A percentile compares a stretch with the other conserved stretches of the same genome.
These are phyloP conservation scores for Brachionus asplanchnoidis DNA, from an alignment of 1,140 invertebrate genomes.

Conservation along the genomic window DNA sequence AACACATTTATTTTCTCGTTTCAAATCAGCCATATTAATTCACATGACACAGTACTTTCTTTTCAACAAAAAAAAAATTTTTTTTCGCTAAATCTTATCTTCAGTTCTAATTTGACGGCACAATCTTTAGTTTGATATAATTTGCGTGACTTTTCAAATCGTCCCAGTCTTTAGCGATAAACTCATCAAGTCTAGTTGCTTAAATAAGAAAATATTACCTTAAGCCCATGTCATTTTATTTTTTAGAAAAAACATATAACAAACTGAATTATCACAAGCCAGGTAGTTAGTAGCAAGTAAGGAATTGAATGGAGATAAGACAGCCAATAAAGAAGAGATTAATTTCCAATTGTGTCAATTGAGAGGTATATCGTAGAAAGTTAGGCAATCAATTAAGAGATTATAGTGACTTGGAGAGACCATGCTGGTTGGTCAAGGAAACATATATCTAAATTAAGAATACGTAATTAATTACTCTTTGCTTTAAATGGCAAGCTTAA, in stretches of 20 bases:
- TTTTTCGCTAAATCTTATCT: background rate
- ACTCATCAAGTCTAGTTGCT: background rate
- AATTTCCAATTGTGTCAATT: background rate
- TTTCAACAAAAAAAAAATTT: background rate
- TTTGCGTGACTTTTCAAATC: background rate
- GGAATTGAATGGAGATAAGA: background rate
- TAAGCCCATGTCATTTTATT: background rate
- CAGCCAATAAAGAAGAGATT: background rate
- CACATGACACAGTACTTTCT: too few relatives aligned
- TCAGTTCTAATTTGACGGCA: background rate
- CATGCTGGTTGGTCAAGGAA: background rate
- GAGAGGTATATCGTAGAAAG: background rate
- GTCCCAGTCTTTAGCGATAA: background rate
- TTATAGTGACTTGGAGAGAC: background rate
- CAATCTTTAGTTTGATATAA: background rate
- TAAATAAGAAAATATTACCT: background rate
- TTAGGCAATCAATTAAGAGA: background rate
- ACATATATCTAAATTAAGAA: background rate
- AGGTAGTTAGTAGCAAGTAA: background rate
- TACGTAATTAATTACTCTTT: slow-evolving; percentile 24
- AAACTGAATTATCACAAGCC: background rate
- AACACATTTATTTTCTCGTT: too few relatives aligned
- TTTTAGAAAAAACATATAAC: background rate
- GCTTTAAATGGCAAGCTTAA: slow-evolving; percentile 1
- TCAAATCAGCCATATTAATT: too few relatives aligned